These are phyloP conservation scores for Crematogaster levior DNA, from an alignment of 2,888 invertebrate genomes.

Conservation along the genomic window DNA sequence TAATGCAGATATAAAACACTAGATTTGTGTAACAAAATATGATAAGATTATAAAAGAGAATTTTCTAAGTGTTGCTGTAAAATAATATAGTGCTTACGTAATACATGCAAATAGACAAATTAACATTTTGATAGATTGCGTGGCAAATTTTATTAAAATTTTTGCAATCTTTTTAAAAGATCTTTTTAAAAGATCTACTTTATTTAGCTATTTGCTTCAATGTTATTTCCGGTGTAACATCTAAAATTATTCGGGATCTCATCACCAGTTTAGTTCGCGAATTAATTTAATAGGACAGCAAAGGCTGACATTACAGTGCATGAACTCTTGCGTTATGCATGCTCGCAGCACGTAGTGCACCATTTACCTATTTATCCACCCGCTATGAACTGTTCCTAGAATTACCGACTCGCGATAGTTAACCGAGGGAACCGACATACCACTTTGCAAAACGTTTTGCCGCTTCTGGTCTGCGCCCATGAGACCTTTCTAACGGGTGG, in stretches of 20 bases:
- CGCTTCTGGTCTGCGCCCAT: constrained; percentile 10
- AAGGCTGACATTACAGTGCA: constrained; percentile 23
- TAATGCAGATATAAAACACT: neutral
- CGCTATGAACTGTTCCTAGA: constrained; percentile 32
- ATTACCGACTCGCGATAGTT: constrained; percentile 40
- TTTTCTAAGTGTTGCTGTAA: neutral
- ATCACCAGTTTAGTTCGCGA: neutral
- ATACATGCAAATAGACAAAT: neutral
- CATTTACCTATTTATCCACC: constrained; percentile 46
- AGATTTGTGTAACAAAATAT: neutral
- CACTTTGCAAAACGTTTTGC: constrained; percentile 33
- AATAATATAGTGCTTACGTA: neutral
- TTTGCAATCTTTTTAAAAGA: neutral
- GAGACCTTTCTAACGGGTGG: constrained; percentile 12
- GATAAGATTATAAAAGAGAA: neutral
- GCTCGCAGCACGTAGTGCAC: constrained; percentile 16
- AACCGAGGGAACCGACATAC: neutral
- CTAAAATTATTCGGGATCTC: constrained; percentile 3
- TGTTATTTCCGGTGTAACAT: neutral
- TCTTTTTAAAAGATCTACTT: neutral
- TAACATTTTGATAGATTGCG: neutral
- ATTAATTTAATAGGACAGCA: constrained; percentile 47
- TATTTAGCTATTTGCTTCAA: neutral
- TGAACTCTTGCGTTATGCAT: constrained; percentile 38
- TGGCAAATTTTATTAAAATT: neutral